These are phyloP conservation scores for Chelonoidis abingdonii DNA, from an alignment of 2,113 vertebrate genomes.

Conservation along the genomic window DNA sequence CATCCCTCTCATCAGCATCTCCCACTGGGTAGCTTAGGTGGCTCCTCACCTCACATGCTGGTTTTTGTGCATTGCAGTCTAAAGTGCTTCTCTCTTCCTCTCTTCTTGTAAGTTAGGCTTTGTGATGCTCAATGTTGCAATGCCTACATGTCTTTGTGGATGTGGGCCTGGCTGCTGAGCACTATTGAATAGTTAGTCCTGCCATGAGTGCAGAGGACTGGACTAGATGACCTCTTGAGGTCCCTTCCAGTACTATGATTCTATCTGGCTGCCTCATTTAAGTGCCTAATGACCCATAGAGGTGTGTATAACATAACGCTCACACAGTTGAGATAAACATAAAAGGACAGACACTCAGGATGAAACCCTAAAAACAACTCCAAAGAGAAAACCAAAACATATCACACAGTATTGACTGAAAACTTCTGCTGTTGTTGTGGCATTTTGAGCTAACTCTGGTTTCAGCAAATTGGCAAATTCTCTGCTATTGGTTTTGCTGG, in stretches of 20 bases:
- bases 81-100: background rate
- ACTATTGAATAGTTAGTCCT: background rate
- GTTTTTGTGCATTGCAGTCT: background rate
- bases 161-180: background rate
- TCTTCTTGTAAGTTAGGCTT: background rate
- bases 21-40: background rate
- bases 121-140: background rate
- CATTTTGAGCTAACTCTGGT: background rate
- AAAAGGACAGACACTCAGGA: background rate
- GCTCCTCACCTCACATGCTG: background rate
- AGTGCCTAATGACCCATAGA: background rate
- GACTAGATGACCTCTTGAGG: too few relatives aligned
- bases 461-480: background rate
- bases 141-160: background rate
- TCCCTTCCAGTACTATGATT: too few relatives aligned
- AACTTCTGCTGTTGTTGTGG: background rate
- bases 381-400: background rate
- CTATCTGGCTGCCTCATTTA: background rate
- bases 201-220: too few relatives aligned
- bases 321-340: background rate
- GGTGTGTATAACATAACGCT: background rate
- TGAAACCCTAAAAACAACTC: accelerated
- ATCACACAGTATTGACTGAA: background rate
- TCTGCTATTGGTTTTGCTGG: background rate
- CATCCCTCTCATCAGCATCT: background rate